Conservation (phyloP, 2,797 vertebrate species). For the Mastacembelus armatus region DNA sequence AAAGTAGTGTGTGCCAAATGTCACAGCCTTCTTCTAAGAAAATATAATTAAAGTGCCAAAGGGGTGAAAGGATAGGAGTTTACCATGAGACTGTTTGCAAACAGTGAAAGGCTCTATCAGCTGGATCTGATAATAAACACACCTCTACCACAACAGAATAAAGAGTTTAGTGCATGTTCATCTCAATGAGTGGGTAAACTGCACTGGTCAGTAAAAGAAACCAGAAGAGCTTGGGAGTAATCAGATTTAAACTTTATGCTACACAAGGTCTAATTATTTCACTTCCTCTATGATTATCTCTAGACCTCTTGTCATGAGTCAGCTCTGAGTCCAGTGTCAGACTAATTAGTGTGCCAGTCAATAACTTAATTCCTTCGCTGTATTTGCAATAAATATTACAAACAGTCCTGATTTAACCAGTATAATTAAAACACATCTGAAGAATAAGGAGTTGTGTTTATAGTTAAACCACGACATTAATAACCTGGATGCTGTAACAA, state of each 20-base stretch:
- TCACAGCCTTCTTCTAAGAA: constrained; percentile 23
- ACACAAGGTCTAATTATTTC: constrained; percentile 31
- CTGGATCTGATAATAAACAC: constrained; percentile 39
- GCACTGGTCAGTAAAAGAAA: constrained; percentile 9
- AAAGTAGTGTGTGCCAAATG: constrained; percentile 34
- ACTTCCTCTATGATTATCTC: constrained; percentile 32
- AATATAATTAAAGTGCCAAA: constrained; percentile 52
- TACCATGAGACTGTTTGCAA: constrained; percentile 36
- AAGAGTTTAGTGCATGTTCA: constrained; percentile 8
- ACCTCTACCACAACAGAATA: constrained; percentile 17
- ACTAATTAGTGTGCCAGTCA: constrained; percentile 15
- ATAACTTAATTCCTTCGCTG: not conserved
- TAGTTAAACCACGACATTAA: too few species aligned
- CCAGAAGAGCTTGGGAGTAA: constrained; percentile 2
- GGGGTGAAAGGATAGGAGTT: constrained; percentile 35
- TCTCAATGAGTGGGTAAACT: constrained; percentile 14
- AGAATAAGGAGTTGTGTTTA: not conserved
- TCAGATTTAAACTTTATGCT: constrained; percentile 1
- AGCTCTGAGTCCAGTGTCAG: constrained; percentile 14
- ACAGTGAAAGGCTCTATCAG: constrained; percentile 37
- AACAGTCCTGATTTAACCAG: not conserved
- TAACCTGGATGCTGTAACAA: too few species aligned
- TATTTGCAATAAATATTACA: not conserved
- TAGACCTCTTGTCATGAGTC: constrained; percentile 9
- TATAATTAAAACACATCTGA: constrained; percentile 9